A percentile compares a stretch with the other conserved stretches of the same genome.
phyloP scores from a whole-genome alignment of 2,888 invertebrate genomes.

The Oligia strigilis region DNA sequence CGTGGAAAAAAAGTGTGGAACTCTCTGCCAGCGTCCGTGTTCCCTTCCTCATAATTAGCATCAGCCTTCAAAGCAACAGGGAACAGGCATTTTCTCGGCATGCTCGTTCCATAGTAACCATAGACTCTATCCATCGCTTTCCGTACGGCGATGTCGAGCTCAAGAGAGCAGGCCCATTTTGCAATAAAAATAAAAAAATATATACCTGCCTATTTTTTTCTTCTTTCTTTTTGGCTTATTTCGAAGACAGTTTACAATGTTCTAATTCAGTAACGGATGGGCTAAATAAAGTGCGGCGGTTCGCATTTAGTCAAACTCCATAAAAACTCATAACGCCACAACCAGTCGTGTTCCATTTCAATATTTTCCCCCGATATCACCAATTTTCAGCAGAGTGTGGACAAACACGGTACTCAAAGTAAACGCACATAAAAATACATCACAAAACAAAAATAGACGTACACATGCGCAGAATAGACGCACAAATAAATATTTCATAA shows the following conservation, averaged over 20 bases:
- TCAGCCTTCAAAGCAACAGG: not conserved
- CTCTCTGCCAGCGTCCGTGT: not conserved
- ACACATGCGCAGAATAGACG: constrained; percentile 1
- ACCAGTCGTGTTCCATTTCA: not conserved
- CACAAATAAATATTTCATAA: constrained; percentile 27
- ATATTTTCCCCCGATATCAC: constrained; percentile 11
- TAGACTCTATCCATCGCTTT: not conserved
- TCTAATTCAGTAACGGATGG: not conserved
- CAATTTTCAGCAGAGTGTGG: not conserved
- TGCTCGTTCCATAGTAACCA: not conserved
- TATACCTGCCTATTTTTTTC: not conserved
- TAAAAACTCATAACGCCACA: not conserved
- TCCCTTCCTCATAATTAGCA: not conserved
- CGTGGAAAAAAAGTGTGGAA: not conserved
- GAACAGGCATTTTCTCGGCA: not conserved
- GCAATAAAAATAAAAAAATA: not conserved
- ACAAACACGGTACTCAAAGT: constrained; percentile 13
- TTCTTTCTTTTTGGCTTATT: not conserved
- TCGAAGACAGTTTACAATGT: not conserved
- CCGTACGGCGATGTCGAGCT: not conserved
- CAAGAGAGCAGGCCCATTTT: not conserved
- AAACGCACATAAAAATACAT: constrained; percentile 1
- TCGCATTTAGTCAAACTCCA: not conserved
- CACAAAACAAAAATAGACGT: constrained; percentile 14
- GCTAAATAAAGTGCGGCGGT: not conserved